A percentile compares a stretch with the other conserved stretches of the same genome.
Conservation (phyloP, 2,113 vertebrate genomes). For the Stegastes partitus region DNA sequence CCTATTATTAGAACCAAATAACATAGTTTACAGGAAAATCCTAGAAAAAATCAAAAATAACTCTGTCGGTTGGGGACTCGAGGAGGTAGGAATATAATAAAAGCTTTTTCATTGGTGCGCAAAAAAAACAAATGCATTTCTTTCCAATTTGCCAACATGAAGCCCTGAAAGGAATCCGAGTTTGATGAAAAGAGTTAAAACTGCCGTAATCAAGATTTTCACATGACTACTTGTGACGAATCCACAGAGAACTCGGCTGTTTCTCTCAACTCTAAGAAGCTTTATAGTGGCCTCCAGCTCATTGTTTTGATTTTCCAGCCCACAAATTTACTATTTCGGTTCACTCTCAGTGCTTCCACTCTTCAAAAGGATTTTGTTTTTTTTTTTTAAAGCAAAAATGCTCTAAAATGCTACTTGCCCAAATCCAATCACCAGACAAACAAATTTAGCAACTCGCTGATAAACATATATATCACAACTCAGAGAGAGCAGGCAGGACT, state of each 20-base stretch:
- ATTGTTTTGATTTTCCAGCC: neutral
- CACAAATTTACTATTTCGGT: neutral
- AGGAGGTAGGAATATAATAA: no score
- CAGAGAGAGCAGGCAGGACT: neutral
- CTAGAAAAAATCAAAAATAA: no score
- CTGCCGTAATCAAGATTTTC: neutral
- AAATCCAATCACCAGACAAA: neutral
- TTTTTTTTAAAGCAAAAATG: neutral
- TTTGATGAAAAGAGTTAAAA: neutral
- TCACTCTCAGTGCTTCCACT: neutral
- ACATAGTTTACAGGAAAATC: neutral
- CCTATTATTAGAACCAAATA: neutral
- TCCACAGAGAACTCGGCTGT: neutral
- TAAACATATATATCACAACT: neutral
- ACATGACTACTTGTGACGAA: neutral
- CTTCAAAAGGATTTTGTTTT: neutral
- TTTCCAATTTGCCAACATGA: neutral
- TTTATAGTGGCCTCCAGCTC: neutral
- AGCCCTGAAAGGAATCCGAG: neutral
- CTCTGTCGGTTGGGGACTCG: no score
- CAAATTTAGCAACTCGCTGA: neutral
- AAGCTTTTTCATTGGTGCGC: no score
- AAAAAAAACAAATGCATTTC: no score
- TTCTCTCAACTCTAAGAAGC: neutral
- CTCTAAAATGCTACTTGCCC: neutral